A percentile compares a stretch with the other conserved stretches of the same genome.
Evolutionary conservation across 1,140 invertebrate species (phyloP).

Genomic region (Delia radicum): DNA sequence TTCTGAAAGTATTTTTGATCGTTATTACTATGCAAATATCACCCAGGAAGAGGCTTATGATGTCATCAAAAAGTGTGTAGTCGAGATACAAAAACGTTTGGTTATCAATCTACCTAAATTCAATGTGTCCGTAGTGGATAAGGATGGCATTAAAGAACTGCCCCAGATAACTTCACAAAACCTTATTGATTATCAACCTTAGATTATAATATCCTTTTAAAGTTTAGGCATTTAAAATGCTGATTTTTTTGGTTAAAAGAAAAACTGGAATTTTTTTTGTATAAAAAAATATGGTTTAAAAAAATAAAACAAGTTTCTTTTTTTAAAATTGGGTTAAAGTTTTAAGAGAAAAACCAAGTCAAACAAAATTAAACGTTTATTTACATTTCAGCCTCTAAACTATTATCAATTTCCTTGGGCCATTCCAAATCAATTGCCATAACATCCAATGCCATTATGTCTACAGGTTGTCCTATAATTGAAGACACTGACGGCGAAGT

Average conservation of each 20-base stretch:
- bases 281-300: background rate
- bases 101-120: constrained; percentile 92
- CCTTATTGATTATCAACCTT: constrained; percentile 20
- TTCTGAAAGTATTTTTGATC: constrained; percentile 88
- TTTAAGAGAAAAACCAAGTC: background rate
- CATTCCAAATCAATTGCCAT: constrained; percentile 68
- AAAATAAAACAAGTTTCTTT: constrained; percentile 1
- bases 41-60: constrained; percentile 80
- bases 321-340: background rate
- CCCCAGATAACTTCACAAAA: constrained; percentile 61
- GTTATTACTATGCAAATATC: constrained; percentile 81
- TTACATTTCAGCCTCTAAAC: constrained; percentile 4
- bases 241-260: background rate
- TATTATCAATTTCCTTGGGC: constrained; percentile 59
- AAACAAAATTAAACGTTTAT: background rate
- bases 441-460: constrained; percentile 72
- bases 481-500: constrained; percentile 69
- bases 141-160: constrained; percentile 79
- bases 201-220: background rate
- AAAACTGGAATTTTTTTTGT: background rate
- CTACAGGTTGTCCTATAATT: constrained; percentile 67
- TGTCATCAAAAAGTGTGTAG: constrained; percentile 84
- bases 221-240: constrained; percentile 14
- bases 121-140: constrained; percentile 82
- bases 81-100: constrained; percentile 87